A percentile compares a stretch with the other conserved stretches of the same genome.
Evolutionary conservation across 2,888 invertebrate species (phyloP).

Genomic region (Achlya flavicornis): DNA sequence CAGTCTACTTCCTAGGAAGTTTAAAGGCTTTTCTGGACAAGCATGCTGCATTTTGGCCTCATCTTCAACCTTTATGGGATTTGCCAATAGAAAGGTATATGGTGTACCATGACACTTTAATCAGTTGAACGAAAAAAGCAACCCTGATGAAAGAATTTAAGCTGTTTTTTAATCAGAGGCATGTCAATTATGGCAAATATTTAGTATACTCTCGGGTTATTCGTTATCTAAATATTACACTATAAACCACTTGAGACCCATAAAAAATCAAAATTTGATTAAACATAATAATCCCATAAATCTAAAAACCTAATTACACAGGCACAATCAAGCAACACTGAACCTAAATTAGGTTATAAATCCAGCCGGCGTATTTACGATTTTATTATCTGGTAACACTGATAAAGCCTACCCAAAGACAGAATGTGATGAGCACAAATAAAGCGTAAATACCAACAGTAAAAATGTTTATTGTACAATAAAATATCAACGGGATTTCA

Average conservation of each 20-base stretch:
- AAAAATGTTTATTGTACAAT: conserved; percentile 64
- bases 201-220: background rate
- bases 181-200: too few species aligned
- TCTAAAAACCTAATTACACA: background rate
- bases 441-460: conserved; percentile 48
- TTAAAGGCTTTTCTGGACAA: too few species aligned
- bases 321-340: background rate
- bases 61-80: too few species aligned
- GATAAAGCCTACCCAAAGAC: conserved; percentile 28
- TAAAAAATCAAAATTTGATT: background rate
- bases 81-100: too few species aligned
- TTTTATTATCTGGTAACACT: conserved; percentile 28
- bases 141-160: too few species aligned
- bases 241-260: background rate
- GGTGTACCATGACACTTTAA: too few species aligned
- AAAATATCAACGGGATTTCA: conserved; percentile 61
- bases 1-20: too few species aligned
- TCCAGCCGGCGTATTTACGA: conserved; percentile 27
- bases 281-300: background rate
- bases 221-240: background rate
- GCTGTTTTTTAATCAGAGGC: too few species aligned
- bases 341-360: conserved; percentile 30
- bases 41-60: too few species aligned
- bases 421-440: conserved; percentile 12
- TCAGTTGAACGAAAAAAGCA: too few species aligned